Percentiles rank a stretch among this genome's conserved stretches.
phyloP scores from a whole-genome alignment of 2,113 vertebrate genomes.

The Antechinus flavipes region DNA sequence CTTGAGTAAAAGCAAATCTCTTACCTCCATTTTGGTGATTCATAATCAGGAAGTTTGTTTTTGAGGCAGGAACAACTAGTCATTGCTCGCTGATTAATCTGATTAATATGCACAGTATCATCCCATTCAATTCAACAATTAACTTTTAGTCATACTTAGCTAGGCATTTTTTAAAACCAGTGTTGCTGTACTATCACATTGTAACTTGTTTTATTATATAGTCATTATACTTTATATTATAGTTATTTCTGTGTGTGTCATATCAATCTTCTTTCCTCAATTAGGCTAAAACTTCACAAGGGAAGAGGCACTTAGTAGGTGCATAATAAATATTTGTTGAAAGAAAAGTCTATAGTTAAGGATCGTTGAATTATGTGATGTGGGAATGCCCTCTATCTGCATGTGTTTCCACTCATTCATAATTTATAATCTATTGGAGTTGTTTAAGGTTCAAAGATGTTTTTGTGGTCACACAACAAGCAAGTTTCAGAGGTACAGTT shows the following conservation, averaged over 20 bases:
- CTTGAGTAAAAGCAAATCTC: slow-evolving; percentile 39
- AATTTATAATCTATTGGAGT: background rate
- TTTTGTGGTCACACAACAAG: background rate
- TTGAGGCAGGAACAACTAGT: slow-evolving; percentile 47
- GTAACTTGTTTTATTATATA: background rate
- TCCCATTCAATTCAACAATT: slow-evolving; percentile 63
- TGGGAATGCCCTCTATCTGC: background rate
- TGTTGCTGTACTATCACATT: background rate
- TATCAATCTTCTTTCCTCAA: background rate
- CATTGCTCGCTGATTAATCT: slow-evolving; percentile 33
- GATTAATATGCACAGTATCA: slow-evolving; percentile 35
- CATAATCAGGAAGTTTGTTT: slow-evolving; percentile 65
- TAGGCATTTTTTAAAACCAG: background rate
- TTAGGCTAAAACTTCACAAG: background rate
- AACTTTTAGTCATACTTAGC: slow-evolving; percentile 68
- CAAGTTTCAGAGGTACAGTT: background rate
- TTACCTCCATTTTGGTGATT: slow-evolving; percentile 51
- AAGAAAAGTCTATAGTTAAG: background rate
- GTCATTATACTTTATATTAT: background rate
- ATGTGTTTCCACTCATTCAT: background rate
- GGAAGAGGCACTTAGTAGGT: background rate
- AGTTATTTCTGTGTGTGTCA: background rate
- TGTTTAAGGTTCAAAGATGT: background rate
- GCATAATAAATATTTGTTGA: background rate
- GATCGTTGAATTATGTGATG: background rate